Evolutionary conservation across 1,140 invertebrate species (phyloP).

Genomic region (Harlomillsia oculata): DNA sequence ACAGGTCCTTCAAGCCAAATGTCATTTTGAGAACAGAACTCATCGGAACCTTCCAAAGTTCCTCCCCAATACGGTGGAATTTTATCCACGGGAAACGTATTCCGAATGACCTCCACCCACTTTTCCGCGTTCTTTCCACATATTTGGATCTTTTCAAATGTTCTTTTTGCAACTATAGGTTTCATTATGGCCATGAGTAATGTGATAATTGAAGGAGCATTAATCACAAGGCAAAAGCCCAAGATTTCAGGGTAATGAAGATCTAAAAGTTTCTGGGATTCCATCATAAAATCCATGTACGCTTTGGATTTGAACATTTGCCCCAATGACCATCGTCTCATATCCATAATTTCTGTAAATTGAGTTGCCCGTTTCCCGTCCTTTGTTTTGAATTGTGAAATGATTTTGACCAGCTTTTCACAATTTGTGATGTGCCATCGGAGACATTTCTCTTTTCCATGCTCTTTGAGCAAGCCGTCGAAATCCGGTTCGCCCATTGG

Average conservation of each 20-base stretch:
- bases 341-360: slow-evolving; percentile 10
- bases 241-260: slow-evolving; percentile 10
- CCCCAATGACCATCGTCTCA: slow-evolving; percentile 7
- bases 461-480: slow-evolving; percentile 3
- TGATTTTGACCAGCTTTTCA: too few relatives aligned
- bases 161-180: slow-evolving; percentile 4
- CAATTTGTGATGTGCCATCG: too few relatives aligned
- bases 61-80: slow-evolving; percentile 4
- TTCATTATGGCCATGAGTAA: slow-evolving; percentile 16
- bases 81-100: neutral
- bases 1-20: neutral
- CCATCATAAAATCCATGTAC: slow-evolving; percentile 10
- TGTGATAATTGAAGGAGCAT: slow-evolving; percentile 8
- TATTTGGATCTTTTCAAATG: slow-evolving; percentile 4
- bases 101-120: neutral
- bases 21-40: neutral
- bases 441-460: too few relatives aligned
- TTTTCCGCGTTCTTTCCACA: slow-evolving; percentile 4
- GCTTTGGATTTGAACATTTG: slow-evolving; percentile 6
- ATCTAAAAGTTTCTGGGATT: slow-evolving; percentile 1
- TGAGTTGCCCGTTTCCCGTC: slow-evolving; percentile 3
- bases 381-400: neutral
- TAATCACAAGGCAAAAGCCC: neutral
- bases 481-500: slow-evolving; percentile 13
- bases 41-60: neutral